Evolutionary conservation across 2,113 vertebrate genomes (phyloP).

Genomic region (Junco hyemalis): DNA sequence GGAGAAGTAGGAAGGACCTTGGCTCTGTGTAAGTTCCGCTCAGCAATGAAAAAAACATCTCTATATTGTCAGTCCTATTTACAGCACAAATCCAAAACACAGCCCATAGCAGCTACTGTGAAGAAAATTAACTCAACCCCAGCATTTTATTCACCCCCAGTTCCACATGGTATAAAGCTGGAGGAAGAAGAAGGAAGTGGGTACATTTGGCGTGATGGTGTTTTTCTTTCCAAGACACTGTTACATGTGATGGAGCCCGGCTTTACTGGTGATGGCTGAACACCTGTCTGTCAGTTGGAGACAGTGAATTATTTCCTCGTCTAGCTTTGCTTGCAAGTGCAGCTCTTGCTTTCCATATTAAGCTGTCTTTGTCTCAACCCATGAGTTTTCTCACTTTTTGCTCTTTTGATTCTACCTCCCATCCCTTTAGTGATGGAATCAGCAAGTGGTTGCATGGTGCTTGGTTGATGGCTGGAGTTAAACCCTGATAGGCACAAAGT

Average conservation of each 20-base stretch:
- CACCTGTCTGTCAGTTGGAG: fast-evolving
- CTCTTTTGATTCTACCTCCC: neutral
- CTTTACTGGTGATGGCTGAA: neutral
- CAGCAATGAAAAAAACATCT: neutral
- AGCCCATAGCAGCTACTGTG: neutral
- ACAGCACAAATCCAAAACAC: neutral
- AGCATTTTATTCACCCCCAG: neutral
- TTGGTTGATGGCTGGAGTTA: neutral
- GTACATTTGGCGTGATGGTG: fast-evolving
- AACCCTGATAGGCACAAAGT: neutral
- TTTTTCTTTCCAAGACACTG: neutral
- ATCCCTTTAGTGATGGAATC: too few relatives aligned
- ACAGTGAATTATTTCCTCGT: neutral
- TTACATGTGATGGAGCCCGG: fast-evolving
- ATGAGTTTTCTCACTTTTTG: neutral
- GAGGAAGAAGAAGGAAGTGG: neutral
- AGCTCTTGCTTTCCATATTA: neutral
- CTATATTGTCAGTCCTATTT: neutral
- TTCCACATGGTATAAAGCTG: neutral
- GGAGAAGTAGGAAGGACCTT: neutral
- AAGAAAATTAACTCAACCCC: neutral
- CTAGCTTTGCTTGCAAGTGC: neutral
- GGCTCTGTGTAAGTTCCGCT: neutral
- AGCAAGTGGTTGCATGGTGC: neutral
- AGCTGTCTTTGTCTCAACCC: neutral